These are phyloP conservation scores for Phenganax marumi DNA, from an alignment of 92 coral and sea anemone genomes.

Conservation along the genomic window DNA sequence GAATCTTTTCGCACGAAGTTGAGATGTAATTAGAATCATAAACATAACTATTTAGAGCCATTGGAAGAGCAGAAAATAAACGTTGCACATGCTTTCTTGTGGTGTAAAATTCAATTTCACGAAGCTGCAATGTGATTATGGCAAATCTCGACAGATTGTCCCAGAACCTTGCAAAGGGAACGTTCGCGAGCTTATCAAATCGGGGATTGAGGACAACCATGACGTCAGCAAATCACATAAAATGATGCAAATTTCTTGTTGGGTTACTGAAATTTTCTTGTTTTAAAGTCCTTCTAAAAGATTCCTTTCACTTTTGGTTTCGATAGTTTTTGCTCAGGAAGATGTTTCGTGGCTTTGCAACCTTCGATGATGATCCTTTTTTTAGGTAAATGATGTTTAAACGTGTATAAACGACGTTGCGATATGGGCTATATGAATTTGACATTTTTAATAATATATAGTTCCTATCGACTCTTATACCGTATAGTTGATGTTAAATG, in stretches of 20 bases:
- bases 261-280: neutral
- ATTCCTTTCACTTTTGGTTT: neutral
- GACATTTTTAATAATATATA: neutral
- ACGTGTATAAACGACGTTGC: neutral
- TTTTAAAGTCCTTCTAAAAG: neutral
- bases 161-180: neutral
- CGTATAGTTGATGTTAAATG: neutral
- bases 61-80: too few species aligned
- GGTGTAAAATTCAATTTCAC: too few species aligned
- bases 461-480: neutral
- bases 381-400: slow-evolving; percentile 16
- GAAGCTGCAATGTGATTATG: too few species aligned
- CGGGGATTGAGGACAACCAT: slow-evolving; percentile 3
- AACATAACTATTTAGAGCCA: too few species aligned
- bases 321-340: neutral
- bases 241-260: neutral
- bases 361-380: slow-evolving; percentile 31
- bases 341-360: slow-evolving; percentile 33
- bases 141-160: neutral
- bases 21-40: too few species aligned
- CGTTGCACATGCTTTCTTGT: too few species aligned
- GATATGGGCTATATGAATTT: neutral
- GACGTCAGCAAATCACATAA: slow-evolving; percentile 16
- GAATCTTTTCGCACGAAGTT: too few species aligned
- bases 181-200: neutral